Base-by-base conservation (phyloP, 2,797 vertebrate genomes). In the Mus spretus region DNA sequence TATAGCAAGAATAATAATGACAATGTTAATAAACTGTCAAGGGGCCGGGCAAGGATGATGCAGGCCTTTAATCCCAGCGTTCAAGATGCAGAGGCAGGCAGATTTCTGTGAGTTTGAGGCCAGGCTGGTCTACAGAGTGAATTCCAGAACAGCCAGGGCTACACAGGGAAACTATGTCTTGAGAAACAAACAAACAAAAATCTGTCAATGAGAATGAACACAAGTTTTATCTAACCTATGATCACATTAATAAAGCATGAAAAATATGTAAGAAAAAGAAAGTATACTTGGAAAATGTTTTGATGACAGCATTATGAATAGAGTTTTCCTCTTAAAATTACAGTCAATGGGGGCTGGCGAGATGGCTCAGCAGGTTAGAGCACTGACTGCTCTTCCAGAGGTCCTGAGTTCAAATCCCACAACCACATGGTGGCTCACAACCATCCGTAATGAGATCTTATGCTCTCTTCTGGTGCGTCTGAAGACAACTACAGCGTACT, bases 241-340 rank as follows among this genome's bases (percentile, higher is more conserved):
- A 19, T 26, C 40, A 92, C n/a, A 55, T 82, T 77, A 53, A 82
- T 70, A 84, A 87, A 84, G 86, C 77, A 90, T 19, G 7, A 70
- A 94, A 77, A 95, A 59, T 55, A 50, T 15, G 81, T 57, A 70
- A 53, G 26, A 78, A 82, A 10, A 81, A 11, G 70, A 89, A 93
- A 86, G 37, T 50, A 63, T 77, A 55, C 34, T 20, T 13, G 11
- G n/a, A 28, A 82, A 59, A 44, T 86, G 70, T 86, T 31, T 67
- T 89, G 79, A 89, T 80, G 63, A 83, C 15, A 93, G 20, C 31
- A n/a, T 37, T 40, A 40, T 89, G 22, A 44, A 53, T 82, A 11
- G 34, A 67, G 26, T 74, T 91, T 94, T 75, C 57, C 53, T 72
- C 83, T 89, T 95, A 77, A 57, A 94, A 57, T 44, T 61, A 65